Base-by-base conservation (phyloP, 2,888 invertebrate species). In the Idaea aversata region DNA sequence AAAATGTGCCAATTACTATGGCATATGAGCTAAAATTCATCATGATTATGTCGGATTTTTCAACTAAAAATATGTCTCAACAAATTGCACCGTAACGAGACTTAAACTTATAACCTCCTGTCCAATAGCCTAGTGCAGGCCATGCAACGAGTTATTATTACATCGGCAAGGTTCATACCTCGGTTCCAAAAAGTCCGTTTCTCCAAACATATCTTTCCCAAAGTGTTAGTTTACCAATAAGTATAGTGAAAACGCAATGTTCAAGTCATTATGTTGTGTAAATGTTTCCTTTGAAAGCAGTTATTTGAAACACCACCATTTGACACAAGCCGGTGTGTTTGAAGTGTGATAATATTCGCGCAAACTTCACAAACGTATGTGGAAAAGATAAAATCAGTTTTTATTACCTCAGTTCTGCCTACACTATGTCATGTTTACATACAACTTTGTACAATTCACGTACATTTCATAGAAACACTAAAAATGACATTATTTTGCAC, bases 401-500 rank as follows among this genome's bases (percentile, higher is more conserved):
- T 47, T 47, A 47, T 47, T 47, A 47, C 64, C 34, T 63, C 65
- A 61, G 34, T 61, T 57, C 60, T 61, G 63, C 59, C 47, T 47
- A 47, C 47, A 15, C 59, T 34, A 13, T 47, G 47, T 47, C 47
- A 47, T 47, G 47, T 47, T 47, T 13, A 47, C 47, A 47, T 3
- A 47, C 47, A 47, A 47, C 47, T 7, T 47, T 47, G 47, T 47
- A 47, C 13, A 10, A 6, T 10, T 0, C 34, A 25, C 60, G 15
- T 68, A 66, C 66, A 66, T 69, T 64, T 15, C 62, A 62, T 34
- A 38, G 60, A 25, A 34, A 5, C 57, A 10, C 0, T 13, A 67
- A 70, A 70, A 68, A 68, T 73, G 69, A 71, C 65, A 68, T 69
- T 15, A 0, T 25, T 15, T 65, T 70, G 74, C 70, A 74, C 70